Conservation (phyloP, 2,113 vertebrate genomes). For the Hypomesus transpacificus region DNA sequence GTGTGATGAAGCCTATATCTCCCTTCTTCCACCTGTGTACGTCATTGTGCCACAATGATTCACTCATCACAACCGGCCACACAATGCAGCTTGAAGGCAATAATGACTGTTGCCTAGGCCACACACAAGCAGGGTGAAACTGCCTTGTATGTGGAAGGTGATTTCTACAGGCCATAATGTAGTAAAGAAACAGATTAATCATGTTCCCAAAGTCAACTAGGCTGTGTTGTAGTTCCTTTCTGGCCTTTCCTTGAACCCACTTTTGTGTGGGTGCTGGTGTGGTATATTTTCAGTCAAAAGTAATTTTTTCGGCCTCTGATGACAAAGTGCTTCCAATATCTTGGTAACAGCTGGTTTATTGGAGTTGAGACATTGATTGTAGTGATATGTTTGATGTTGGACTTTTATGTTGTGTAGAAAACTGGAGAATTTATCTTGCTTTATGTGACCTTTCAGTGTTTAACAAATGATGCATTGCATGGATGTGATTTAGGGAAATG, state of each 20-base stretch:
- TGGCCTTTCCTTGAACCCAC: background rate
- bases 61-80: background rate
- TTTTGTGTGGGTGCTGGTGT: background rate
- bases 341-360: background rate
- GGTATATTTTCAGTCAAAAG: no score
- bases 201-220: background rate
- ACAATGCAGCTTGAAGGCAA: background rate
- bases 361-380: background rate
- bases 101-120: background rate
- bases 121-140: background rate
- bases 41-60: background rate
- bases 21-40: background rate
- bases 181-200: background rate
- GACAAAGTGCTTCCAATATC: no score
- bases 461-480: background rate
- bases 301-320: no score
- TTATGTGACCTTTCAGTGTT: background rate
- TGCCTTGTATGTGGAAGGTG: constrained; percentile 3
- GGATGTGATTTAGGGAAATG: background rate
- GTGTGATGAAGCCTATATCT: background rate
- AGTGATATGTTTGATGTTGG: background rate
- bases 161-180: constrained; percentile 4
- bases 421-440: background rate
- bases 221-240: background rate
- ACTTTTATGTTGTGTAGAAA: background rate